These are phyloP conservation scores for Oryzias celebensis DNA, from an alignment of 2,113 vertebrate genomes.

Conservation along the genomic window DNA sequence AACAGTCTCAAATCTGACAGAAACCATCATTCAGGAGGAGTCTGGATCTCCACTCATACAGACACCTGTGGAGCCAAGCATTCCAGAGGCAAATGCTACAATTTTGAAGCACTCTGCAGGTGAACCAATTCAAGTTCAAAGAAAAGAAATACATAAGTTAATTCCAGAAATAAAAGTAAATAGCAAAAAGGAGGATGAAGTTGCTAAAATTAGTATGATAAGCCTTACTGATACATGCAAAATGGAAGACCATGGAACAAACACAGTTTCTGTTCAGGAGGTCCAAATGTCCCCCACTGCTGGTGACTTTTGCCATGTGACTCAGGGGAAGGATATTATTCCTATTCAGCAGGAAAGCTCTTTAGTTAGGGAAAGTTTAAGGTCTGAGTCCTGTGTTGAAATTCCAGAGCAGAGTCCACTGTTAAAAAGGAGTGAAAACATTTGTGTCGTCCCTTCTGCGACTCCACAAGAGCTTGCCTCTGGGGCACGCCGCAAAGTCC, in stretches of 20 bases:
- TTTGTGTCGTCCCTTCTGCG: slow-evolving; percentile 81
- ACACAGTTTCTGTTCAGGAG: not conserved
- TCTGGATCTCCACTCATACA: slow-evolving; percentile 8
- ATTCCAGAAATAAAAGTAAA: slow-evolving; percentile 25
- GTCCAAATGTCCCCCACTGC: not conserved
- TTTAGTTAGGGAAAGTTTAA: slow-evolving; percentile 14
- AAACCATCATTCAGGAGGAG: slow-evolving; percentile 3
- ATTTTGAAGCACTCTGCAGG: slow-evolving; percentile 4
- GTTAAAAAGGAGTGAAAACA: slow-evolving; percentile 60
- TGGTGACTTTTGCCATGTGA: not conserved
- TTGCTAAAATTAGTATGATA: not conserved
- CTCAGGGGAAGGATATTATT: not conserved
- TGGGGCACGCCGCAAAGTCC: slow-evolving; percentile 92
- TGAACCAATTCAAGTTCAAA: slow-evolving; percentile 19
- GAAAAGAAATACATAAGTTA: not conserved
- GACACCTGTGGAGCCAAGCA: not conserved
- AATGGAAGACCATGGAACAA: slow-evolving; percentile 11
- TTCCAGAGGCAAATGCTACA: slow-evolving; percentile 4
- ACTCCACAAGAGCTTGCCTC: slow-evolving; percentile 91
- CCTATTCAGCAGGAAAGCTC: slow-evolving; percentile 18
- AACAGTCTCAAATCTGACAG: slow-evolving; percentile 9
- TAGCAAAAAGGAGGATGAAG: slow-evolving; percentile 1
- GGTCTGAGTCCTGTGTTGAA: slow-evolving; percentile 1
- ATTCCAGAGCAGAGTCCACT: slow-evolving; percentile 55
- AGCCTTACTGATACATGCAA: slow-evolving; percentile 10